Evolutionary conservation across 2,888 invertebrate species (phyloP).

Genomic region (Gastracanthus pulcherrimus): DNA sequence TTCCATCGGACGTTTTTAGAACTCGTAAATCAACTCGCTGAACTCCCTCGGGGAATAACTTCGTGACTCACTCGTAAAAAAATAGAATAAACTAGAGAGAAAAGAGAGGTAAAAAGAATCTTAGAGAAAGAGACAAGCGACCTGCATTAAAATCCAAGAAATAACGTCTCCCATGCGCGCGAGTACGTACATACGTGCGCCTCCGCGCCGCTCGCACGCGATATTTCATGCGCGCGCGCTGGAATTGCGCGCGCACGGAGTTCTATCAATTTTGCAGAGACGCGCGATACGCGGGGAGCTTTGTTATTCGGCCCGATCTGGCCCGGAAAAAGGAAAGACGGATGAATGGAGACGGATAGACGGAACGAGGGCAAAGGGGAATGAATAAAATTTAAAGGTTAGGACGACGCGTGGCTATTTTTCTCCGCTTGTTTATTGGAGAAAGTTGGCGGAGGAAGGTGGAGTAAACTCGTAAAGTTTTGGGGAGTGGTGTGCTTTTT

Average conservation of each 20-base stretch:
- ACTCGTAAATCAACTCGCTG: not conserved
- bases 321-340: not conserved
- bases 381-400: not conserved
- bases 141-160: constrained; percentile 41
- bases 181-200: not conserved
- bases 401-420: too few species aligned
- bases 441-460: too few species aligned
- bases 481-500: too few species aligned
- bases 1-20: not conserved
- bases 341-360: not conserved
- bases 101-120: not conserved
- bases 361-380: not conserved
- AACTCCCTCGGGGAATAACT: not conserved
- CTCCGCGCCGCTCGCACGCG: not conserved
- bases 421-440: too few species aligned
- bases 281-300: not conserved
- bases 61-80: constrained; percentile 15
- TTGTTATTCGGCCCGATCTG: not conserved
- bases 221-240: constrained; percentile 1
- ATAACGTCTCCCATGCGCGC: not conserved
- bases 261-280: constrained; percentile 49
- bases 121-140: not conserved
- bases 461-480: too few species aligned
- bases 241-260: constrained; percentile 17
- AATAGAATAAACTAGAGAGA: not conserved